Evolutionary conservation across 2,888 invertebrate species (phyloP), one percentile per base, ranked within the genome.

Genomic region (Hypercompe scribonia): DNA sequence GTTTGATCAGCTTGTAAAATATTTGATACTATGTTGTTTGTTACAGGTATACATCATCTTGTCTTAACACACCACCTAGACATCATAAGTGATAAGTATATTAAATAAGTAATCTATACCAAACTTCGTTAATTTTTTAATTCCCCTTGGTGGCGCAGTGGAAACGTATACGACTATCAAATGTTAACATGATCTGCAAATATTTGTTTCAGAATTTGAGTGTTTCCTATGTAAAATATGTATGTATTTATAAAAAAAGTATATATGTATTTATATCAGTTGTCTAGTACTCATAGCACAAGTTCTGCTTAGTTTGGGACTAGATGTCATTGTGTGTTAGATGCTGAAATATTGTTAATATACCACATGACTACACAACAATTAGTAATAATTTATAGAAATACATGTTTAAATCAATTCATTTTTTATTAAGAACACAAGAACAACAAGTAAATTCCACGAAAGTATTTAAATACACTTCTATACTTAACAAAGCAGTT

Each of bases 31-130:
- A 11, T 61, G 8, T 34, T 39, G 3, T 65, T 72, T 72, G 72
- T 72, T 72, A 68, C 64, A 72, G 72, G 72, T 72, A 72, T 33
- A 24, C 34, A 46, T 15, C n/a, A 42, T 13, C 31, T 65, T 18
- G n/a, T 13, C 36, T 64, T 21, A 18, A 28, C 10, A 36, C 24
- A 0, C 10, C 11, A n/a, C 10, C 10, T n/a, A 31, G 31, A 61
- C 18, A 18, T 28, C 7, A 31, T 15, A 61, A 31, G 61, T 61
- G 58, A 58, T 8, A 61, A 61, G 50, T 50, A 50, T 24, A 46
- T 15, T 46, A 42, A 11, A 42, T 13, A 46, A 46, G 28, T 58
- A 15, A 28, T 11, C 15, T 28, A 28, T 28, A 8, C 54, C 58
- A 4, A 13, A 54, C 3, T n/a, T 13, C n/a, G n/a, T n/a, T n/a